Evolutionary conservation across 2,888 invertebrate genomes (phyloP), one percentile per base, ranked within the genome.

Genomic region (Cheilosia grossa): DNA sequence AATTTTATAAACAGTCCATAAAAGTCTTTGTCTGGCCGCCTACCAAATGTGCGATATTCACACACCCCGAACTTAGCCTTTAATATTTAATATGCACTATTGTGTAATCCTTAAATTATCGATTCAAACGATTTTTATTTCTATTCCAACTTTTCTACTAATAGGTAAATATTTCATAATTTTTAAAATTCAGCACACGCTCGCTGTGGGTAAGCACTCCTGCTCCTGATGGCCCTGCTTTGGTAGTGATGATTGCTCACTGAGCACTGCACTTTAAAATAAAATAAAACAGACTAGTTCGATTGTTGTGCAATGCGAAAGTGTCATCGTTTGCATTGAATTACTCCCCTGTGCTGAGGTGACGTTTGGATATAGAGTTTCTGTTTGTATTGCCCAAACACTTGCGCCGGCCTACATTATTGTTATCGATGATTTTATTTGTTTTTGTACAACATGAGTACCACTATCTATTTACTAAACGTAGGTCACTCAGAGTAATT

Each of bases 401-500:
- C 78, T 79, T 79, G 4, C 9, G 5, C 21, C 2, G 42, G 47
- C 40, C 63, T 47, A 69, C 13, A 37, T 13, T 37, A 13, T 37
- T 13, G 13, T 13, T 4, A 37, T 53, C 27, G 37, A 66, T 59
- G 24, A n/a, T 61, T 67, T 77, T 82, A 67, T 74, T 58, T 49
- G 37, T 49, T 70, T 58, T 78, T 61, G 53, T 58, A 69, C 44
- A 63, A 58, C 58, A 27, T 4, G 27, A 27, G 27, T 27, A 61
- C 54, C 27, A 5, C 47, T 24, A n/a, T n/a, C n/a, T n/a, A n/a
- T n/a, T n/a, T n/a, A 1, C 56, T 79, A 74, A 74, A 74, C 79
- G 69, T 70, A 30, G 69, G 69, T 64, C 73, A 64, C 66, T 80
- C 24, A 59, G 51, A 70, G 64, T 83, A 80, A 75, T 83, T 80